These are phyloP conservation scores for Stenodera caucasica DNA, from an alignment of 2,888 invertebrate species.

Conservation along the genomic window DNA sequence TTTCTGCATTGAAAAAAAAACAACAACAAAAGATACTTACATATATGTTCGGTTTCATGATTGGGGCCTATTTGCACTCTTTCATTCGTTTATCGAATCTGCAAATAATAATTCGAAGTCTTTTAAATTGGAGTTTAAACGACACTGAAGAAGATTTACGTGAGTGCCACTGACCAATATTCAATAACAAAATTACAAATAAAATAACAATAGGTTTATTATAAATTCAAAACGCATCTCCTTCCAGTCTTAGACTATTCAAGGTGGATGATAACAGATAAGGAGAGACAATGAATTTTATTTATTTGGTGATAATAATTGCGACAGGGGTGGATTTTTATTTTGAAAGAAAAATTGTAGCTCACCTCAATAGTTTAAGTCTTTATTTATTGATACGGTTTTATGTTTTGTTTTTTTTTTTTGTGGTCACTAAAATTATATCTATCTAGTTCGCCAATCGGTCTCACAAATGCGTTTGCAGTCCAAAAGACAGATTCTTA, in stretches of 20 bases:
- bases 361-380: background rate
- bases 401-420: no score
- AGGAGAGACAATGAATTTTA: background rate
- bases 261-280: background rate
- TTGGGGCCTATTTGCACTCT: no score
- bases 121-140: background rate
- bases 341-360: no score
- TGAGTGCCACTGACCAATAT: slow-evolving; percentile 50
- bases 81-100: background rate
- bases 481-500: slow-evolving; percentile 39
- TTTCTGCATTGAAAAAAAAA: background rate
- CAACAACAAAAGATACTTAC: slow-evolving; percentile 16
- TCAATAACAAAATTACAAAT: slow-evolving; percentile 22
- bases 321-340: background rate
- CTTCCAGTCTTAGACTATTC: background rate
- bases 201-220: background rate
- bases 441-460: slow-evolving; percentile 31
- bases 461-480: slow-evolving; percentile 39
- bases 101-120: background rate
- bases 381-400: background rate
- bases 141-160: slow-evolving; percentile 34
- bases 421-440: slow-evolving; percentile 1
- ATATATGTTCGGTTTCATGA: slow-evolving; percentile 15
- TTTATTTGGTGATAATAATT: background rate
- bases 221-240: slow-evolving; percentile 1